Conservation (phyloP, 2,113 vertebrate species). For the Psittacula cyanocephala region DNA sequence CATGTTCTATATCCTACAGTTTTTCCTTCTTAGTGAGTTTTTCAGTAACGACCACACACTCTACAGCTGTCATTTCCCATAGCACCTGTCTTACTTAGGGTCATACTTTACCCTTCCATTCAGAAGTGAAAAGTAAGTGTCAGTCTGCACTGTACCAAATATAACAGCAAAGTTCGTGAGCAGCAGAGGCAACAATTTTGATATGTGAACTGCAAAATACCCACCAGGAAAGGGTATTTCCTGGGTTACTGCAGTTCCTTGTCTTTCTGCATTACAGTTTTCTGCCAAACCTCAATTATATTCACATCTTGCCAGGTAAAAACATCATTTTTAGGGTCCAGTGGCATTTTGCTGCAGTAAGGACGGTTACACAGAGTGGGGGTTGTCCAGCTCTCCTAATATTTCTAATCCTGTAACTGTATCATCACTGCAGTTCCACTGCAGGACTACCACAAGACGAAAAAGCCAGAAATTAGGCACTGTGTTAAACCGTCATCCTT, state of each 20-base stretch:
- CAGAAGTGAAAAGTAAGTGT: not conserved
- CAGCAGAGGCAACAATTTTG: not conserved
- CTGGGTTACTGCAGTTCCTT: not conserved
- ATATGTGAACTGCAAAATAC: not conserved
- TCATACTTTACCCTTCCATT: not conserved
- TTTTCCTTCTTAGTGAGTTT: not conserved
- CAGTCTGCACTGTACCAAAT: not conserved
- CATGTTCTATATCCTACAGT: not conserved
- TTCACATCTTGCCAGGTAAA: not conserved
- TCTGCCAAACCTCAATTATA: not conserved
- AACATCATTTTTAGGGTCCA: not conserved
- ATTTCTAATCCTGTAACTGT: not conserved
- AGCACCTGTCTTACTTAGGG: not conserved
- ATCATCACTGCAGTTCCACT: not conserved
- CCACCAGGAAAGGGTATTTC: not conserved
- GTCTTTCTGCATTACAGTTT: not conserved
- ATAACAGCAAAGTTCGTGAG: accelerated
- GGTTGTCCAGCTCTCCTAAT: not conserved
- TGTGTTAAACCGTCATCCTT: not conserved
- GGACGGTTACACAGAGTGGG: not conserved
- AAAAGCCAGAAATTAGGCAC: not conserved
- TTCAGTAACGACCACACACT: not conserved
- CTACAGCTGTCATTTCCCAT: not conserved
- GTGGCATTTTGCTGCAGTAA: not conserved
- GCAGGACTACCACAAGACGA: not conserved